Evolutionary conservation across 2,797 vertebrate species (phyloP).

Genomic region (Sternarchorhynchus goeldii): DNA sequence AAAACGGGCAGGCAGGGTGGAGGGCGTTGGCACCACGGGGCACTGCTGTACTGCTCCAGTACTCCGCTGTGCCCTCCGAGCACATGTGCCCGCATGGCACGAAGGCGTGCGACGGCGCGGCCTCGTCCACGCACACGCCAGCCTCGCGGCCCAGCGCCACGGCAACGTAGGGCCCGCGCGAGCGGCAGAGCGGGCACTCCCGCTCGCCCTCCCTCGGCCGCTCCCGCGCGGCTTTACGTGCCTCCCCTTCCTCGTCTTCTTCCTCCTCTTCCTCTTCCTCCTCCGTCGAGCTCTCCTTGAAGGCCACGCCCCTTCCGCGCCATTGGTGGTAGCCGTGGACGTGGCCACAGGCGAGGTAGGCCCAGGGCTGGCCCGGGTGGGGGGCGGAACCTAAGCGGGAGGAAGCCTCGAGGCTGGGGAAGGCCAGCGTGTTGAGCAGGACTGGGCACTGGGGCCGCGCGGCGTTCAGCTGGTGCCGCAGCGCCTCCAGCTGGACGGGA

Average conservation of each 20-base stretch:
- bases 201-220: slow-evolving; percentile 69
- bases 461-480: slow-evolving; percentile 90
- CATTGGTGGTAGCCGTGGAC: slow-evolving; percentile 94
- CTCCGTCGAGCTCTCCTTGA: slow-evolving; percentile 66
- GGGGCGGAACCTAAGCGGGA: slow-evolving; percentile 69
- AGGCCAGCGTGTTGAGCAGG: slow-evolving; percentile 91
- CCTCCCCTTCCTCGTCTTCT: not conserved
- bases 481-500: slow-evolving; percentile 87
- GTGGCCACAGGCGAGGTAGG: slow-evolving; percentile 90
- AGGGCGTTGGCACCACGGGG: slow-evolving; percentile 90
- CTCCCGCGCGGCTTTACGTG: not conserved
- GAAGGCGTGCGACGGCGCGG: slow-evolving; percentile 88
- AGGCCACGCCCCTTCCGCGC: slow-evolving; percentile 79
- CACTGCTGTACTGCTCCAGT: slow-evolving; percentile 90
- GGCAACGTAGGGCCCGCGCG: slow-evolving; percentile 88
- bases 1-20: slow-evolving; percentile 92
- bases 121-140: slow-evolving; percentile 90
- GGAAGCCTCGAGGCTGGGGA: slow-evolving; percentile 89
- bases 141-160: slow-evolving; percentile 93
- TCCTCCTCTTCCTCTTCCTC: slow-evolving; percentile 74
- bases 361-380: slow-evolving; percentile 88
- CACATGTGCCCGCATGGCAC: slow-evolving; percentile 93
- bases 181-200: slow-evolving; percentile 93
- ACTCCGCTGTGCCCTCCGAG: slow-evolving; percentile 88
- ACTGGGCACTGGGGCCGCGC: slow-evolving; percentile 93